Base-by-base conservation (phyloP, 1,140 invertebrate genomes). In the Ceratina calcarata region DNA sequence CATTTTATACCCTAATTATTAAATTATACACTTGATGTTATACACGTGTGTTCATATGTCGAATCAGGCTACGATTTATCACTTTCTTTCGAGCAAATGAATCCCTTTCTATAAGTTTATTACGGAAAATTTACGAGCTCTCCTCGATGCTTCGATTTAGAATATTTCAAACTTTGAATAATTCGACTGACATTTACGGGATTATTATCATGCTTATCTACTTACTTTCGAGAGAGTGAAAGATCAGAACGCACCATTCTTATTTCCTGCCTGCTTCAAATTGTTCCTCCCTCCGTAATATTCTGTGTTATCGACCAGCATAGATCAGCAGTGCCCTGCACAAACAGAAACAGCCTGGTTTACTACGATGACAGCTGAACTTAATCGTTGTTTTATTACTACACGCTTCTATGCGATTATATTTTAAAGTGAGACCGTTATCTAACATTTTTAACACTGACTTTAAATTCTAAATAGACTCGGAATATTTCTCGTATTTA, bases 251-350 rank as follows among this genome's bases (percentile, higher is more conserved):
- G 37, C 37, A 6, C 32, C 6, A 45, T 45, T 45, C 8, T 45
- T 10, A 0, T 45, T 45, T 10, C 37, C 7, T 10, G 3, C 37
- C 37, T 45, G 37, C n/a, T 16, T 66, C 37, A 7, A 67, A 67
- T 67, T 22, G 4, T 3, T 49, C 51, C 37, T 45, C 37, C 37
- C 37, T 45, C 37, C 8, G 37, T 13, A 15, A 32, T 27, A 27
- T 22, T 15, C 70, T 72, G 22, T 18, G 62, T 62, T 62, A 49
- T 60, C 70, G 70, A 72, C 70, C 2, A n/a, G 4, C 58, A 45
- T 45, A 32, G 20, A 71, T 71, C 57, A 45, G 12, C 32, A 60
- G 57, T 3, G 1, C 45, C 15, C 16, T 58, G 22, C 4, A 15
- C 12, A 37, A 58, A 45, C 0, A 67, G 27, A 24, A 73, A 62